Conservation (phyloP, 1,140 invertebrate genomes). For the Rhynchophorus ferrugineus region DNA sequence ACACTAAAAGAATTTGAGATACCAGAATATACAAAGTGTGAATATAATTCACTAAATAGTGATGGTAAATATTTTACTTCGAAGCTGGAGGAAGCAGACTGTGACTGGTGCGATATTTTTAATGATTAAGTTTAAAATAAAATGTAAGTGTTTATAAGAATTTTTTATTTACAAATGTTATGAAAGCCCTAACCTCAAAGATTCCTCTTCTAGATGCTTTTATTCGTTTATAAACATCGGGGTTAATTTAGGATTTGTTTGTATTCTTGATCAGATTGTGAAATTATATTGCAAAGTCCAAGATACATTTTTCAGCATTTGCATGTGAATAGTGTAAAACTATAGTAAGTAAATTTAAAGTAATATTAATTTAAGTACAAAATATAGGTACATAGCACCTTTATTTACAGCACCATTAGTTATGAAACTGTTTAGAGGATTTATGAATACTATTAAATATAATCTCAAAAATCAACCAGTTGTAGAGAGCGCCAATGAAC, state of each 20-base stretch:
- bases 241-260: too few species aligned
- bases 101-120: constrained; percentile 31
- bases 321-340: not conserved
- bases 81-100: constrained; percentile 21
- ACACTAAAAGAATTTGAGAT: constrained; percentile 20
- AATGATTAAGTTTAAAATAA: constrained; percentile 26
- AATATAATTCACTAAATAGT: constrained; percentile 18
- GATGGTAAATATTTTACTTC: constrained; percentile 32
- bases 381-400: not conserved
- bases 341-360: not conserved
- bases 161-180: too few species aligned
- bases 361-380: not conserved
- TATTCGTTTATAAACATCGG: too few species aligned
- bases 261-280: not conserved
- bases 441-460: constrained; percentile 12
- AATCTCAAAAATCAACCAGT: constrained; percentile 22
- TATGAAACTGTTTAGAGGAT: constrained; percentile 15
- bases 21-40: not conserved
- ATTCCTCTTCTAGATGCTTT: too few species aligned
- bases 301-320: not conserved
- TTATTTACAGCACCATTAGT: constrained; percentile 8
- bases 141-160: too few species aligned
- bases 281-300: not conserved
- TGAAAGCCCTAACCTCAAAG: too few species aligned
- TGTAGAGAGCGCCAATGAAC: constrained; percentile 15